Conservation (phyloP, 2,888 invertebrate species). For the Diogma glabrata region DNA sequence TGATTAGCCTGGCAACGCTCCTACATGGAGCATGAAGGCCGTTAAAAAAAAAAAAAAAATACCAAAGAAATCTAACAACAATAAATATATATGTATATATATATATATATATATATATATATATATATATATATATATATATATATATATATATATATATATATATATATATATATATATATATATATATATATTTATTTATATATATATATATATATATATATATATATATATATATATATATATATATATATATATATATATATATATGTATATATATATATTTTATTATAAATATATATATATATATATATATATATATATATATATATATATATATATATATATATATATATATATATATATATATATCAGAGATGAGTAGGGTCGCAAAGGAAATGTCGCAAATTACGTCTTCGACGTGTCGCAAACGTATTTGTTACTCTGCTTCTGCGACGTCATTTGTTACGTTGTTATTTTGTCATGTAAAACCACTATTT, state of each 20-base stretch:
- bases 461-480: no score
- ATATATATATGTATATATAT: constrained; percentile 13
- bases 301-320: constrained; percentile 12
- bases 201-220: constrained; percentile 13
- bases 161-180: constrained; percentile 13
- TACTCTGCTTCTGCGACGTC: no score
- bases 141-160: constrained; percentile 13
- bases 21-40: no score
- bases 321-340: constrained; percentile 13
- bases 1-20: no score
- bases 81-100: constrained; percentile 8
- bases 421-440: no score
- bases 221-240: constrained; percentile 13
- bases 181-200: constrained; percentile 12
- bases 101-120: constrained; percentile 11
- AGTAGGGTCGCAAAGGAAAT: no score
- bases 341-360: constrained; percentile 12
- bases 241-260: constrained; percentile 13
- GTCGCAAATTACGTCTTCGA: no score
- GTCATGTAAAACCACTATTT: no score
- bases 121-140: constrained; percentile 13
- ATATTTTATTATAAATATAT: constrained; percentile 11
- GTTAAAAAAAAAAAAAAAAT: no score
- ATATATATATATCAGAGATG: constrained; percentile 10
- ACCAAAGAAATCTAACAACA: no score